These are phyloP conservation scores for Pangasianodon gigas DNA, from an alignment of 2,113 vertebrate genomes.

Conservation along the genomic window DNA sequence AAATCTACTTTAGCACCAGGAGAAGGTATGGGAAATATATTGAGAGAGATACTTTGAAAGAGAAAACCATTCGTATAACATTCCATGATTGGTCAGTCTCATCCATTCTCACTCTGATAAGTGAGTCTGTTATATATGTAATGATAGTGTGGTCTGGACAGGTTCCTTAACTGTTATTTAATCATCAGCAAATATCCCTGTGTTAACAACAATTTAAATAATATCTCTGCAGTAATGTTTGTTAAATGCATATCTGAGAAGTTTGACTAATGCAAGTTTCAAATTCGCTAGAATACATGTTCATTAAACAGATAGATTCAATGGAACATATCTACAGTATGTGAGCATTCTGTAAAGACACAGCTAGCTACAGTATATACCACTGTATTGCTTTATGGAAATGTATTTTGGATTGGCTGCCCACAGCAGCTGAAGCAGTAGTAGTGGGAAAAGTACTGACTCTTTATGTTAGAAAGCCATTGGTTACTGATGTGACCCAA, in stretches of 20 bases:
- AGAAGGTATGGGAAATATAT: not conserved
- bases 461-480: not conserved
- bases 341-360: not conserved
- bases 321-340: not conserved
- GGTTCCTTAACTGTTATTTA: not conserved
- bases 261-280: not conserved
- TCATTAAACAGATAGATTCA: not conserved
- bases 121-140: not conserved
- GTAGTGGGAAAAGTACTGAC: not conserved
- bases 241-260: not conserved
- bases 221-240: not conserved
- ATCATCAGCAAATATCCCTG: not conserved
- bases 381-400: not conserved
- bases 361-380: not conserved
- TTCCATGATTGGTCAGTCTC: not conserved
- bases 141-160: not conserved
- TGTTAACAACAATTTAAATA: not conserved
- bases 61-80: not conserved
- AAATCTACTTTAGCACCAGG: slow-evolving; percentile 21
- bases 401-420: not conserved
- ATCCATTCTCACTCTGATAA: not conserved
- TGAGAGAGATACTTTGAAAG: not conserved
- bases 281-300: not conserved
- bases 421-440: not conserved
- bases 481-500: not conserved